These are phyloP conservation scores for Drosophila quinaria DNA, from an alignment of 2,888 invertebrate species.

Conservation along the genomic window DNA sequence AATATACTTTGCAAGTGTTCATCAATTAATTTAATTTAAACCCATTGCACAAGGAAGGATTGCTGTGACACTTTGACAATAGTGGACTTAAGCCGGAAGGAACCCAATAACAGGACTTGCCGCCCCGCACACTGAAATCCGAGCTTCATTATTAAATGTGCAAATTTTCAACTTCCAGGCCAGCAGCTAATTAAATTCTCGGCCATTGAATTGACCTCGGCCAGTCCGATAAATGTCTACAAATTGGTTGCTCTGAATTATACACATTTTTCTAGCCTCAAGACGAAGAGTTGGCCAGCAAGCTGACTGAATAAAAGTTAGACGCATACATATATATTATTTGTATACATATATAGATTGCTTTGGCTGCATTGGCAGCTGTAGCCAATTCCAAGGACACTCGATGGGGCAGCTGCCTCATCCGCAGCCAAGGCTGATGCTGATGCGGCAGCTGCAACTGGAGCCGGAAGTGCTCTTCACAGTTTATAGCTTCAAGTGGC, in stretches of 20 bases:
- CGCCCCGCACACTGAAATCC: not conserved
- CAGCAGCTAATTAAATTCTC: conserved; percentile 45
- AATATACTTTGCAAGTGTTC: conserved; percentile 77
- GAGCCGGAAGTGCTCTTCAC: conserved; percentile 73
- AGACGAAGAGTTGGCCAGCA: conserved; percentile 14
- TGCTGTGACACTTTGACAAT: conserved; percentile 81
- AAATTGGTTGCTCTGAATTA: conserved; percentile 45
- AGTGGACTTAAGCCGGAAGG: conserved; percentile 39
- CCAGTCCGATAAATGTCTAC: conserved; percentile 39
- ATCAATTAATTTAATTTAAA: conserved; percentile 79
- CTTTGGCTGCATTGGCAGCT: conserved; percentile 40
- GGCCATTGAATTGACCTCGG: conserved; percentile 30
- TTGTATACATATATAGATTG: conserved; percentile 4
- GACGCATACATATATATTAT: conserved; percentile 15
- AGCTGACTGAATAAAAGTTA: conserved; percentile 38
- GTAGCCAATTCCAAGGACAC: conserved; percentile 76
- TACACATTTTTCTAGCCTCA: conserved; percentile 45
- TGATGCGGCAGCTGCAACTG: conserved; percentile 23
- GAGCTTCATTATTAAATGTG: conserved; percentile 37
- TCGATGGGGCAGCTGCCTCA: conserved; percentile 75
- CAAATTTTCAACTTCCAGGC: conserved; percentile 9
- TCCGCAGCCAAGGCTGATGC: conserved; percentile 28
- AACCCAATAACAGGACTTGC: conserved; percentile 8
- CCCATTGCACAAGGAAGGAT: conserved; percentile 61
- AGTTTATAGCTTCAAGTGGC: conserved; percentile 79